Percentiles rank a stretch among this genome's conserved stretches.
phyloP scores from a whole-genome alignment of 2,113 vertebrate species.

The Brachyistius frenatus region DNA sequence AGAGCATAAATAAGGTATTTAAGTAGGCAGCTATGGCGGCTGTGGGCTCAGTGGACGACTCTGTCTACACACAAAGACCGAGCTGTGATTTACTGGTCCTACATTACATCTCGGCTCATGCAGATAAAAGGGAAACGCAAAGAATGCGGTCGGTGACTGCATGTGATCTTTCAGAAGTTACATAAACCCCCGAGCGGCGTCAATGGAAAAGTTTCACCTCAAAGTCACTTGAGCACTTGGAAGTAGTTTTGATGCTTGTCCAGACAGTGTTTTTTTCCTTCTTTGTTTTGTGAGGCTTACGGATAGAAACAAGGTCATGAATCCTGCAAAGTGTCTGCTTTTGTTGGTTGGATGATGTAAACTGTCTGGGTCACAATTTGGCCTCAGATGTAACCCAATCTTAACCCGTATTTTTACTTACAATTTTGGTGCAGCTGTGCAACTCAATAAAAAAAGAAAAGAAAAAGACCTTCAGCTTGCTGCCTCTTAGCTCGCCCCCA shows the following conservation, averaged over 20 bases:
- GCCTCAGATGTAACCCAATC: slow-evolving; percentile 62
- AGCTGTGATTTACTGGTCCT: slow-evolving; percentile 76
- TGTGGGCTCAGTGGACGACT: slow-evolving; percentile 67
- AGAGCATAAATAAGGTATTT: slow-evolving; percentile 82
- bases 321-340: slow-evolving; percentile 61
- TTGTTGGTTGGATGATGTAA: slow-evolving; percentile 52
- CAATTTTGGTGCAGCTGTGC: slow-evolving; percentile 63
- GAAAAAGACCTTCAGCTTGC: slow-evolving; percentile 11
- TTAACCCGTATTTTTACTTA: slow-evolving; percentile 61
- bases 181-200: slow-evolving; percentile 44
- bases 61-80: slow-evolving; percentile 70
- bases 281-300: slow-evolving; percentile 53
- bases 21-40: slow-evolving; percentile 78
- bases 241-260: slow-evolving; percentile 47
- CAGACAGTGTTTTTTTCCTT: slow-evolving; percentile 35
- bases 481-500: neutral
- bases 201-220: slow-evolving; percentile 58
- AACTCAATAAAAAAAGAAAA: slow-evolving; percentile 19
- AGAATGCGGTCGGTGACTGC: slow-evolving; percentile 56
- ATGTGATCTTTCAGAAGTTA: slow-evolving; percentile 48
- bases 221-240: slow-evolving; percentile 36
- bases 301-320: slow-evolving; percentile 45
- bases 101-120: slow-evolving; percentile 53
- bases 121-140: slow-evolving; percentile 69
- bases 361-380: slow-evolving; percentile 48